These are phyloP conservation scores for Melieria crassipennis DNA, from an alignment of 2,888 invertebrate genomes.

Conservation along the genomic window DNA sequence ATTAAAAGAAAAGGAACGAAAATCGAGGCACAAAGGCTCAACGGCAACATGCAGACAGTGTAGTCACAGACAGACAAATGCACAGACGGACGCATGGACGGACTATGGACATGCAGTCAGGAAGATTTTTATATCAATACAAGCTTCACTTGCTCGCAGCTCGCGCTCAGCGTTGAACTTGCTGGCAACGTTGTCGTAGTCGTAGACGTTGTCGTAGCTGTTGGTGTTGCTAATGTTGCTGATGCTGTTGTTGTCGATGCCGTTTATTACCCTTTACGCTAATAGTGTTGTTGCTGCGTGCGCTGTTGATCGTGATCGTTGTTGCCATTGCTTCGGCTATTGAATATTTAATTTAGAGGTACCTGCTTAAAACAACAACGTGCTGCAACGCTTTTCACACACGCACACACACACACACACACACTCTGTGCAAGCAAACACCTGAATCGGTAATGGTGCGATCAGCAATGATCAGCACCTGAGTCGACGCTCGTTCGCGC, in stretches of 20 bases:
- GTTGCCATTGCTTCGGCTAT: no score
- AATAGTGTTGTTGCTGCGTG: neutral
- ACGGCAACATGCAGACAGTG: no score
- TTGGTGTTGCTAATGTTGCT: slow-evolving; percentile 19
- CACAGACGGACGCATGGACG: neutral
- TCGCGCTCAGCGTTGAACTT: neutral
- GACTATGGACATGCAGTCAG: slow-evolving; percentile 11
- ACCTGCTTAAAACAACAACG: slow-evolving; percentile 20
- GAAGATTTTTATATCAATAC: slow-evolving; percentile 25
- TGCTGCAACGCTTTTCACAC: neutral
- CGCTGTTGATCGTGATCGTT: slow-evolving; percentile 5
- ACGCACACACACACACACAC: neutral
- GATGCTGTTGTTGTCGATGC: slow-evolving; percentile 5
- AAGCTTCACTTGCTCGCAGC: neutral
- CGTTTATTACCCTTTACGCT: neutral
- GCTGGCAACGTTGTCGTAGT: slow-evolving; percentile 3
- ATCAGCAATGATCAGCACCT: slow-evolving; percentile 13
- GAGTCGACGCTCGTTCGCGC: neutral
- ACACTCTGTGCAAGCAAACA: slow-evolving; percentile 14
- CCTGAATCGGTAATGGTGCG: slow-evolving; percentile 28
- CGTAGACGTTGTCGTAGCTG: slow-evolving; percentile 16
- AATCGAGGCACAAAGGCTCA: neutral
- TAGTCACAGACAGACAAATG: neutral
- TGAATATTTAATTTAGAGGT: slow-evolving; percentile 21
- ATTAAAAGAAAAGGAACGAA: slow-evolving; percentile 33